Base-by-base conservation (phyloP, 1,140 invertebrate species). In the Elymnias hypermnestra region DNA sequence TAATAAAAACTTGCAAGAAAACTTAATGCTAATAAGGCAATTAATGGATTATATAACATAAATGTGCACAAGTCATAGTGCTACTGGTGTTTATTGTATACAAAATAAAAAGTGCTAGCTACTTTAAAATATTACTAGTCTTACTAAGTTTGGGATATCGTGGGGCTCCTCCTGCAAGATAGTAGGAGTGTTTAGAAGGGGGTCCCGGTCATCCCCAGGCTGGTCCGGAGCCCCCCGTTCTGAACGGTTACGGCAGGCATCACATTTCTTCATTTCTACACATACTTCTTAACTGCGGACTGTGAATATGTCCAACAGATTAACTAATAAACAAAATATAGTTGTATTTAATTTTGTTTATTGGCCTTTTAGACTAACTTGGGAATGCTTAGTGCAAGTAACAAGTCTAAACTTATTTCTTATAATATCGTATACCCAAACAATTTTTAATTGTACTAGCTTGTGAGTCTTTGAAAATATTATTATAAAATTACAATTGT, bases 221-320 rank as follows among this genome's bases (percentile, higher is more conserved):
- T 58, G 59, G 40, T 63, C 64, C 36, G 59, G 62, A 38, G 47
- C 58, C 60, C 66, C 71, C 63, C 78, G 59, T 41, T 79, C 76
- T 37, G 72, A 64, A 53, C 71, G 72, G 57, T 62, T 68, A 73
- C 70, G 69, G 70, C 72, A 72, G 50, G 63, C 72, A 60, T 78
- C 72, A 63, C 74, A 77, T 78, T 63, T 79, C 76, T 78, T 84
- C 81, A 82, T 82, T 68, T 72, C 74, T 84, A 82, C 54, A 78
- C 81, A 84, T 82, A 79, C 71, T 81, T 78, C 75, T 72, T 44
- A 76, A 69, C 63, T 68, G 62, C 60, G 72, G 70, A 78, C 79
- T 78, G 73, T 64, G 53, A 66, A 75, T 64, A 54, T 47, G 63
- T 73, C 72, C 49, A 40, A 22, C 41, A 45, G 41, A 17, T 44